phyloP scores from a whole-genome alignment of 2,888 invertebrate species.

The Bombylius major region DNA sequence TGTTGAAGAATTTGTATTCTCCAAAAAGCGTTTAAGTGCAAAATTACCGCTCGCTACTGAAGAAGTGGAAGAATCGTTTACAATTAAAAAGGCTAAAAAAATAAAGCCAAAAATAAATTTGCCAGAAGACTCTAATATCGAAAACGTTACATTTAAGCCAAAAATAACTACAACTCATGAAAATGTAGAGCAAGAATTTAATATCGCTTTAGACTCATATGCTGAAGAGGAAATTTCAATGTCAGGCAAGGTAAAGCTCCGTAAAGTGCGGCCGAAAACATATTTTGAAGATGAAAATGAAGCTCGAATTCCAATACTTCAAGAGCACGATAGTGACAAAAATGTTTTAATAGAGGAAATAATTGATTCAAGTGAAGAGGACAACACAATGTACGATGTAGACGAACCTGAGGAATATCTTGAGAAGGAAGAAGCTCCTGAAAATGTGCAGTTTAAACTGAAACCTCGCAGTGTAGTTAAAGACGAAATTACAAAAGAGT shows the following conservation, averaged over 20 bases:
- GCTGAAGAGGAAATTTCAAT: constrained; percentile 80
- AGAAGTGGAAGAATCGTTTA: constrained; percentile 53
- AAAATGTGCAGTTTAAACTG: constrained; percentile 38
- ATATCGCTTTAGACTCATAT: constrained; percentile 71
- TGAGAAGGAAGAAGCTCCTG: constrained; percentile 44
- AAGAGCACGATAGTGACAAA: constrained; percentile 47
- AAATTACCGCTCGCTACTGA: constrained; percentile 34
- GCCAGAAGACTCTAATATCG: constrained; percentile 60
- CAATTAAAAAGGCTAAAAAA: constrained; percentile 58
- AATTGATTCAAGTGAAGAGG: constrained; percentile 41
- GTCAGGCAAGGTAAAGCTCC: constrained; percentile 69
- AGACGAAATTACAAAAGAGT: constrained; percentile 25
- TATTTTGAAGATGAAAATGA: constrained; percentile 67
- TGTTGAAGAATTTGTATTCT: constrained; percentile 38
- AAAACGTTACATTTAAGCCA: constrained; percentile 69
- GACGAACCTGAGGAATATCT: constrained; percentile 40
- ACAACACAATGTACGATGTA: constrained; percentile 41
- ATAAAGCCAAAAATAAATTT: constrained; percentile 51
- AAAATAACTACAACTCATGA: constrained; percentile 65
- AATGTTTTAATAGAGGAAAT: constrained; percentile 48
- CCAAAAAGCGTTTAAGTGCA: constrained; percentile 39
- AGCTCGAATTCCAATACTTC: constrained; percentile 54
- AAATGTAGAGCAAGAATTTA: constrained; percentile 82
- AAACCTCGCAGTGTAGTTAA: constrained; percentile 29
- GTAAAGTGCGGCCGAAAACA: constrained; percentile 58